Conservation (phyloP, 2,888 invertebrate genomes). For the Tiliacea citrago region DNA sequence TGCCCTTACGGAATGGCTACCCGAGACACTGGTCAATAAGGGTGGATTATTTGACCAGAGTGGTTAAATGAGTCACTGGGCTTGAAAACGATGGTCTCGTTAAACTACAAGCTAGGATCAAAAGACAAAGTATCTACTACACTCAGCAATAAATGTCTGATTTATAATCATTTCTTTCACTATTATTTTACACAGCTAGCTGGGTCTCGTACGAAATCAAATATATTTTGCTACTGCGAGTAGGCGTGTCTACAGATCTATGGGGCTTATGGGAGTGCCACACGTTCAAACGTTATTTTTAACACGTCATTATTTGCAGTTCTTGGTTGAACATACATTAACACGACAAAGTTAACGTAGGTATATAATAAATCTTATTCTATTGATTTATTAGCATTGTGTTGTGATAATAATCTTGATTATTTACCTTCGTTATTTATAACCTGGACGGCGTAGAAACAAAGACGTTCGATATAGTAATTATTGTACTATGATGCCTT, state of each 20-base stretch:
- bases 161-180: background rate
- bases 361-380: slow-evolving; percentile 12
- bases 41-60: too few species aligned
- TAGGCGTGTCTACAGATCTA: background rate
- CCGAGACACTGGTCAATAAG: too few species aligned
- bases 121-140: background rate
- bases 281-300: background rate
- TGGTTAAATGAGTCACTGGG: too few species aligned
- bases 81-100: too few species aligned
- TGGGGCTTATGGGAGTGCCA: slow-evolving; percentile 7
- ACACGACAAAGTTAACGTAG: slow-evolving; percentile 15
- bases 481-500: slow-evolving; percentile 32
- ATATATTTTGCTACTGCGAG: background rate
- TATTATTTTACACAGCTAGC: too few species aligned
- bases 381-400: slow-evolving; percentile 18
- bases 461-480: slow-evolving; percentile 34
- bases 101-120: too few species aligned
- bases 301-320: slow-evolving; percentile 35
- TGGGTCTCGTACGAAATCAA: background rate
- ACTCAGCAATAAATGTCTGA: slow-evolving; percentile 1
- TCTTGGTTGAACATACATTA: slow-evolving; percentile 16
- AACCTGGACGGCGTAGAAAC: slow-evolving; percentile 23
- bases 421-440: slow-evolving; percentile 9
- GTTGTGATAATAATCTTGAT: slow-evolving; percentile 9
- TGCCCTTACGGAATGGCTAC: too few species aligned